Evolutionary conservation across 2,888 invertebrate genomes (phyloP).

Genomic region (Automeris io): DNA sequence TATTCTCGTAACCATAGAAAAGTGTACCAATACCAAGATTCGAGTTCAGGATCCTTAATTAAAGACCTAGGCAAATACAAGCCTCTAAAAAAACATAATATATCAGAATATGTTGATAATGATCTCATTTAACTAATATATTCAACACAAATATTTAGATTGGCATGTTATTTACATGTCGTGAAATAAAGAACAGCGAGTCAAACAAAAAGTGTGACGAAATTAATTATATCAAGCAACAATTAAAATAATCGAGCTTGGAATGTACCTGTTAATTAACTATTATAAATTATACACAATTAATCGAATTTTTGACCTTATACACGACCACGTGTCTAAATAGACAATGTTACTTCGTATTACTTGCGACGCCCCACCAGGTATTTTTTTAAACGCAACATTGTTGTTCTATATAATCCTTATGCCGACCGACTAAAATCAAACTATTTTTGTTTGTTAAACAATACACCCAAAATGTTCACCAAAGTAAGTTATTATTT

Average conservation of each 20-base stretch:
- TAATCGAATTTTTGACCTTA: conserved; percentile 5
- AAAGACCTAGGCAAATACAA: no score
- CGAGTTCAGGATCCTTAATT: no score
- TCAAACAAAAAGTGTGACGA: background rate
- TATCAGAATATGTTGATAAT: no score
- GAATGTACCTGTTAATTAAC: conserved; percentile 3
- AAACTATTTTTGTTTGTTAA: conserved; percentile 32
- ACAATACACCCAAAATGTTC: conserved; percentile 20
- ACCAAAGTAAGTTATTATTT: conserved; percentile 40
- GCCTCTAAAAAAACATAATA: no score
- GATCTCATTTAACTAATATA: no score
- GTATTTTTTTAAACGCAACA: background rate
- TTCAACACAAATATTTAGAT: no score
- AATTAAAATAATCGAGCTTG: background rate
- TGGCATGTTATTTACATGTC: no score
- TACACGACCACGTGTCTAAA: background rate
- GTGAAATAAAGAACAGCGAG: background rate
- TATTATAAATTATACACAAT: background rate
- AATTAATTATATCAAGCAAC: background rate
- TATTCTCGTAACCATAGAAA: no score
- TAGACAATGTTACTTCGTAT: background rate
- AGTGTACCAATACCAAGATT: no score
- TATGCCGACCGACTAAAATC: conserved; percentile 33
- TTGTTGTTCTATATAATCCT: conserved; percentile 25
- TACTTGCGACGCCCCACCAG: conserved; percentile 18